Evolutionary conservation across 2,888 invertebrate species (phyloP), one percentile per base, ranked within the genome.

Genomic region (Nomada flava): DNA sequence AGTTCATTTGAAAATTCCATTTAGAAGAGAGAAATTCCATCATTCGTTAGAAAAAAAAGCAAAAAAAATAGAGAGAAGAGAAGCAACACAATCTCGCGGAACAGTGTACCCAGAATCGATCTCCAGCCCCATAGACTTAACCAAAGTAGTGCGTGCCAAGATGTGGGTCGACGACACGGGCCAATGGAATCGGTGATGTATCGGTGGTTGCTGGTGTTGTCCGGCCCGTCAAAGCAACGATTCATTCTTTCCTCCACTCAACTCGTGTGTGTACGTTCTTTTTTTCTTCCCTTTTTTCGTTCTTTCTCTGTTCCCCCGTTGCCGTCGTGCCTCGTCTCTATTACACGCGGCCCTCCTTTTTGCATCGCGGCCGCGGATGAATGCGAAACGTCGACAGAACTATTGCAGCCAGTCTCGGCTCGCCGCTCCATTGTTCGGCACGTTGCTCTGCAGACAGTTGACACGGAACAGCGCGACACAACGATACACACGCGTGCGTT

Each of bases 341-440:
- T 77, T 29, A 36, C 36, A 44, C 63, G 50, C 47, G 60, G 70
- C 52, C 67, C 76, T 59, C 50, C 71, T 68, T 74, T 82, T 79
- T 82, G 72, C 74, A 74, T 84, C 74, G 77, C 81, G 73, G 79
- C 70, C 68, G 72, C 74, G 73, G 64, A 65, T 86, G 85, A 86
- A 86, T 85, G 71, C 84, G 80, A 72, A 82, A 83, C 71, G 77
- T 70, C 68, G 82, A 72, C 80, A 81, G 79, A 83, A 86, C 83
- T 86, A 81, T 86, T 78, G 83, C 85, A 76, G 85, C 73, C 70
- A 72, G 78, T 76, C 84, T 73, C 79, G 83, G 79, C 83, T 83
- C 81, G 82, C 79, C 79, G 76, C 52, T 75, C 76, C 82, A 87
- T 87, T 86, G 87, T 87, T 82, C 72, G 60, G 20, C 75, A 64